Base-by-base conservation (phyloP, 2,113 vertebrate species). In the Coreoperca whiteheadi region DNA sequence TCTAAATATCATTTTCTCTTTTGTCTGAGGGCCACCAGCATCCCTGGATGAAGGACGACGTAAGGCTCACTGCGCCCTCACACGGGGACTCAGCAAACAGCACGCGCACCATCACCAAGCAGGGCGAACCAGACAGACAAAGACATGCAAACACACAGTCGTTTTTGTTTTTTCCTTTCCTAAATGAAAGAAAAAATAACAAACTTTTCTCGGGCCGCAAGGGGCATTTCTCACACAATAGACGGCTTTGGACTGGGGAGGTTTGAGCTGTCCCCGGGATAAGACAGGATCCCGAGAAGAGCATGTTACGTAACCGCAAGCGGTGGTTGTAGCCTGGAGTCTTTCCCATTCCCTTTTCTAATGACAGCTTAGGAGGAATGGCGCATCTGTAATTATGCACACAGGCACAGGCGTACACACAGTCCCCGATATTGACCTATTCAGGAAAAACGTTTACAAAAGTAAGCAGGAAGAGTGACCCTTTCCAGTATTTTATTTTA, bases 301-400 rank as follows among this genome's bases (percentile, higher is more conserved):
- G 76, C 77, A 39, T 85, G 92, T 94, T 94, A 93, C 87, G 87
- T 93, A 93, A 93, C 90, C 84, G 60, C 84, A 66, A 89, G 90
- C 88, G 90, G 91, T 92, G 90, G 92, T 93, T 92, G 90, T 87
- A 91, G 91, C 92, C 88, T 91, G 88, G 87, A 95, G 91, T 91
- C 87, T 85, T 92, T 90, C 91, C 94, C 91, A 93, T 92, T 93
- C 92, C 86, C 90, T 94, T 93, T 92, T 86, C 84, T 92, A 95
- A 94, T 94, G 88, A 93, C 84, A 92, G 92, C 84, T 90, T 85
- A 83, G 88, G 69, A 79, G 79, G 71, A 91, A 77, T 68, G 77
- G 86, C 71, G 71, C 91, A 92, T 94, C 92, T 95, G 92, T 94
- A 94, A 95, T 95, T 94, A 95, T 71, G 83, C 83, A 16, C 67